phyloP scores from a whole-genome alignment of 2,113 vertebrate species.

The Donacobius atricapilla region DNA sequence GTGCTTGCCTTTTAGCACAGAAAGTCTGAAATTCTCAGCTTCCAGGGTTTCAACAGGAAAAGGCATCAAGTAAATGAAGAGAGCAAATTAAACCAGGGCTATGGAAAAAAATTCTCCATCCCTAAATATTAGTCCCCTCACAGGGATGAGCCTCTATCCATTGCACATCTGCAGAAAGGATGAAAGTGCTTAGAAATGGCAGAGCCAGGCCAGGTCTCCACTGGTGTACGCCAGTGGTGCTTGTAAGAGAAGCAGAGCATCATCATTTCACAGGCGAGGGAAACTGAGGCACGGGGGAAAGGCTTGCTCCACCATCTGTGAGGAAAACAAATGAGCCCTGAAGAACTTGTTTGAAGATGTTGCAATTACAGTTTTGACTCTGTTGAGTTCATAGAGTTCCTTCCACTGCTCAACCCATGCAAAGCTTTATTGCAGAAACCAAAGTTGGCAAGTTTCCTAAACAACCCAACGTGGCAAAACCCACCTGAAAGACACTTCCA shows the following conservation, averaged over 20 bases:
- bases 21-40: no score
- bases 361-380: not conserved
- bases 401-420: not conserved
- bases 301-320: not conserved
- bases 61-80: no score
- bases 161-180: not conserved
- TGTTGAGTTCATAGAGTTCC: not conserved
- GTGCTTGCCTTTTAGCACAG: no score
- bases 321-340: not conserved
- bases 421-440: not conserved
- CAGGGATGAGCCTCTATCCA: not conserved
- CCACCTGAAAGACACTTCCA: accelerated
- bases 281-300: not conserved
- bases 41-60: not conserved
- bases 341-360: not conserved
- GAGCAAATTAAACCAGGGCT: no score
- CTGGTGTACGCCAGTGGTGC: no score
- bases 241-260: not conserved
- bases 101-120: no score
- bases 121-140: no score
- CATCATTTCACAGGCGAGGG: not conserved
- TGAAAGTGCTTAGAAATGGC: not conserved
- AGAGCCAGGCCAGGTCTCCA: not conserved
- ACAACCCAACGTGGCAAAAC: not conserved
- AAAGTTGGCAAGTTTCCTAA: not conserved